Percentiles rank a stretch among this genome's conserved stretches.
Conservation (phyloP, 2,888 invertebrate species). For the Perithous albicinctus region DNA sequence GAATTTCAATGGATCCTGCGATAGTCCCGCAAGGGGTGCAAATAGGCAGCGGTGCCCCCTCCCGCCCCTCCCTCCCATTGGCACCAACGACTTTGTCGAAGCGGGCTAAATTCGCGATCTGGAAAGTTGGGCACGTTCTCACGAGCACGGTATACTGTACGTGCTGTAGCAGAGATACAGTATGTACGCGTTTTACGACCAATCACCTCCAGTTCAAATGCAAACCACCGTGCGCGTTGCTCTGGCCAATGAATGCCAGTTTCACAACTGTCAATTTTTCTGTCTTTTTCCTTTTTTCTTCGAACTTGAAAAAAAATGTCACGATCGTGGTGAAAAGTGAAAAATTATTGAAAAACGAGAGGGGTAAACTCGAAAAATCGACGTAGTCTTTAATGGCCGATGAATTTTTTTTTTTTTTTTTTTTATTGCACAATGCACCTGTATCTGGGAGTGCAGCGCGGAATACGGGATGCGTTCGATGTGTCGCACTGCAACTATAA, state of each 20-base stretch:
- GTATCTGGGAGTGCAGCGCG: background rate
- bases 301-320: conserved; percentile 19
- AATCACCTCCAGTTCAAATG: conserved; percentile 67
- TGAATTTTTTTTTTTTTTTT: conserved; percentile 28
- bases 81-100: conserved; percentile 60
- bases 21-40: conserved; percentile 5
- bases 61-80: background rate
- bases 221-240: conserved; percentile 56
- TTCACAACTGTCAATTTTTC: background rate
- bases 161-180: conserved; percentile 3
- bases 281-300: background rate
- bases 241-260: conserved; percentile 7
- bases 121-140: conserved; percentile 72
- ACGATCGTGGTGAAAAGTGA: background rate
- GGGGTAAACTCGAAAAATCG: conserved; percentile 6
- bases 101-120: conserved; percentile 64
- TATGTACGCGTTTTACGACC: conserved; percentile 39
- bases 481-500: background rate
- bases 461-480: conserved; percentile 11
- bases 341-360: conserved; percentile 2
- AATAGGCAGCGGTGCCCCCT: conserved; percentile 11
- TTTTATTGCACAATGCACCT: conserved; percentile 16
- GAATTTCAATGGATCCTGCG: conserved; percentile 49
- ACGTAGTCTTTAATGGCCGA: background rate
- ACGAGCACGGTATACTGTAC: conserved; percentile 35